A percentile compares a stretch with the other conserved stretches of the same genome.
These are phyloP conservation scores for Etheostoma nigrum DNA, from an alignment of 2,797 vertebrate genomes.

Conservation along the genomic window DNA sequence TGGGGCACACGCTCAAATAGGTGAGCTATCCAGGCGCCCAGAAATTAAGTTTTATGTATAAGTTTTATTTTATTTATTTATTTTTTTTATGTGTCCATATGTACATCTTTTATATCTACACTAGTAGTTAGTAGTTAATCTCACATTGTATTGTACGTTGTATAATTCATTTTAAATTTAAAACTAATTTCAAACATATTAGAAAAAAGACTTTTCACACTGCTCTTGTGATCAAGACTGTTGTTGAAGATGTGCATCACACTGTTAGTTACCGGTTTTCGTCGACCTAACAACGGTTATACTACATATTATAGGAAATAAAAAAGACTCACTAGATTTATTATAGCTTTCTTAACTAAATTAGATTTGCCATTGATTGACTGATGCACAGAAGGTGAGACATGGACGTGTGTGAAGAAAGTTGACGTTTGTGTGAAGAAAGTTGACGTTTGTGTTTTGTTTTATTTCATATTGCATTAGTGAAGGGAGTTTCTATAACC, in stretches of 20 bases:
- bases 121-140: no score
- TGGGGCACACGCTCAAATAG: no score
- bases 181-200: not conserved
- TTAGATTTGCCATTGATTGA: not conserved
- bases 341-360: not conserved
- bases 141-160: no score
- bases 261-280: not conserved
- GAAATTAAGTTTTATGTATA: no score
- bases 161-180: no score
- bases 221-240: not conserved
- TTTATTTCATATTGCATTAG: not conserved
- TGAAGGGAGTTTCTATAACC: not conserved
- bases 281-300: not conserved
- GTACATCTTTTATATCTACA: no score
- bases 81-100: no score
- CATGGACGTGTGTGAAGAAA: not conserved
- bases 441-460: no score
- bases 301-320: not conserved
- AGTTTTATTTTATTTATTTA: no score
- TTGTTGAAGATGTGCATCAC: not conserved
- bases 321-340: not conserved
- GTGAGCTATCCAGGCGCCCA: no score
- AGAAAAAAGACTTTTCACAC: not conserved
- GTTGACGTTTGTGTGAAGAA: not conserved
- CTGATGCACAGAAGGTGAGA: not conserved